phyloP scores from a whole-genome alignment of 2,888 invertebrate genomes.

The Halocaridina rubra region DNA sequence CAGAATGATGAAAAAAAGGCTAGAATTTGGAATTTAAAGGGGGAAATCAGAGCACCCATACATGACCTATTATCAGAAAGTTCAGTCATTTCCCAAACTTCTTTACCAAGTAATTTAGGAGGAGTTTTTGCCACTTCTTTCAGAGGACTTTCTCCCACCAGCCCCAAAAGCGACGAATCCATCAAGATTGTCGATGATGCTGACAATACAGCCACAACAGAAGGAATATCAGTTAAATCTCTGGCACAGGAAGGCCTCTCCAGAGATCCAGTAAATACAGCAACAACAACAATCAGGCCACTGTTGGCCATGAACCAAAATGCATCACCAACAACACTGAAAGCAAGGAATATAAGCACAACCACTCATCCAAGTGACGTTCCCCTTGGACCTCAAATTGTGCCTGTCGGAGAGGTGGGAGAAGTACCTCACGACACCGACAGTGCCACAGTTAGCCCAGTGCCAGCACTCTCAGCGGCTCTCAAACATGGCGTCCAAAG shows the following conservation, averaged over 20 bases:
- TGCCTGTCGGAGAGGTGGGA: constrained; percentile 42
- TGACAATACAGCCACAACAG: background rate
- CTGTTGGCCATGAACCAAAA: background rate
- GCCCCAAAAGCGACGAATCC: background rate
- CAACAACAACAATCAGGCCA: background rate
- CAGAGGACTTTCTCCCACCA: background rate
- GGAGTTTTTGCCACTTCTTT: background rate
- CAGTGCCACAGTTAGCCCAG: background rate
- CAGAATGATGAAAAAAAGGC: background rate
- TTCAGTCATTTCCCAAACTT: background rate
- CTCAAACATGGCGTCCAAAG: constrained; percentile 46
- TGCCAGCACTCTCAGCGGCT: background rate
- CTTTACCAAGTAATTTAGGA: background rate
- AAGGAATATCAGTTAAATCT: background rate
- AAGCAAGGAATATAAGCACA: background rate
- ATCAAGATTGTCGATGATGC: background rate
- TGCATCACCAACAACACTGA: background rate
- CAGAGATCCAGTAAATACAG: background rate
- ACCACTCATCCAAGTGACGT: background rate
- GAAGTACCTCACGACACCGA: constrained; percentile 26
- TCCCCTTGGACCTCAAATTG: constrained; percentile 11
- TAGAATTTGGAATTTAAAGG: constrained; percentile 8
- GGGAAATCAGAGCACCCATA: background rate
- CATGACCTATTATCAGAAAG: background rate
- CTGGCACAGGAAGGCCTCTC: background rate